A percentile compares a stretch with the other conserved stretches of the same genome.
These are phyloP conservation scores for Argyresthia goedartella DNA, from an alignment of 2,888 invertebrate genomes.

Conservation along the genomic window DNA sequence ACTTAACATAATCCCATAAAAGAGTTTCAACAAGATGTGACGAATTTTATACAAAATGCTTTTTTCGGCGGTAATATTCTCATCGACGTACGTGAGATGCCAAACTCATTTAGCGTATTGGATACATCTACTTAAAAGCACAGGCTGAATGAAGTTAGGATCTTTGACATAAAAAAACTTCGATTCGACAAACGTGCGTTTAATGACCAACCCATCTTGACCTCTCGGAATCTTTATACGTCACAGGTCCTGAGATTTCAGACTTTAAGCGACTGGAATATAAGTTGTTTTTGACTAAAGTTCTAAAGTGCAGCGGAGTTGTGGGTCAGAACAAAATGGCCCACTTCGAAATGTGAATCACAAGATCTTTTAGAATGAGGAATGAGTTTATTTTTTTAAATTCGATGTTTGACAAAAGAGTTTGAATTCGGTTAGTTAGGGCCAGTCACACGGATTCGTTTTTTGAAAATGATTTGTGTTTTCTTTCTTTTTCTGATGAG, in stretches of 20 bases:
- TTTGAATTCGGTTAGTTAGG: constrained; percentile 35
- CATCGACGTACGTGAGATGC: constrained; percentile 5
- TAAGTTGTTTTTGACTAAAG: too few relatives aligned
- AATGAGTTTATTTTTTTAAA: constrained; percentile 11
- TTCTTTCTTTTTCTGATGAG: not conserved
- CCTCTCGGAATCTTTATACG: too few relatives aligned
- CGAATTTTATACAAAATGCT: not conserved
- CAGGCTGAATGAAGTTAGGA: constrained; percentile 1
- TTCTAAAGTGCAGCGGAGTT: too few relatives aligned
- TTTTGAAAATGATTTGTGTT: constrained; percentile 9
- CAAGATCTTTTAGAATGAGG: constrained; percentile 15
- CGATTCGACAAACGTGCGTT: not conserved
- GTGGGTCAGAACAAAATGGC: not conserved
- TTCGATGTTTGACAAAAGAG: constrained; percentile 25
- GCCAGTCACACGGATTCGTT: constrained; percentile 23
- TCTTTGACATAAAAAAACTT: not conserved
- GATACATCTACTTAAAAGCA: constrained; percentile 13
- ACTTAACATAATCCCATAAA: too few relatives aligned
- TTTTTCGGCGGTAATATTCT: not conserved
- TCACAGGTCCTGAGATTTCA: too few relatives aligned
- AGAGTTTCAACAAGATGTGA: too few relatives aligned
- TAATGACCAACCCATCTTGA: not conserved
- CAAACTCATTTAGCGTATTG: constrained; percentile 4
- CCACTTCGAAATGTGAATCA: constrained; percentile 4
- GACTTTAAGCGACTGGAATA: too few relatives aligned